phyloP scores from a whole-genome alignment of 1,140 invertebrate genomes.

The Lysiphlebus fabarum region DNA sequence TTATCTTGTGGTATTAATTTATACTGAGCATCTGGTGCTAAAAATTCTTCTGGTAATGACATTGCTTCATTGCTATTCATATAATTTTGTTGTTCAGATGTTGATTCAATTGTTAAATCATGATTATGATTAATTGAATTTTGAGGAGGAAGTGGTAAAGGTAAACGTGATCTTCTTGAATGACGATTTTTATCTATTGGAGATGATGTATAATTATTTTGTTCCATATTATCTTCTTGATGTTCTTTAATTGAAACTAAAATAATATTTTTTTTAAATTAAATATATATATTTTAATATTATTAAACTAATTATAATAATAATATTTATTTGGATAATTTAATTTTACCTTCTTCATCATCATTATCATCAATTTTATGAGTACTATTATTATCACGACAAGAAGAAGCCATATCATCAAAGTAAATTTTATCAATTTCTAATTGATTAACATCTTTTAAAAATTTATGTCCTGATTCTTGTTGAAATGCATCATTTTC shows the following conservation, averaged over 20 bases:
- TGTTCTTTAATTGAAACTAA: not conserved
- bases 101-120: constrained; percentile 4
- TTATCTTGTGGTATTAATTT: constrained; percentile 57
- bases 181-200: constrained; percentile 57
- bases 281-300: too few species aligned
- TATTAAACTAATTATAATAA: too few species aligned
- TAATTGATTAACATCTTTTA: constrained; percentile 46
- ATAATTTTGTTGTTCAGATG: constrained; percentile 32
- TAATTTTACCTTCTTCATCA: constrained; percentile 41
- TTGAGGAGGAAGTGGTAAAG: constrained; percentile 55
- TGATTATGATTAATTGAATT: constrained; percentile 11
- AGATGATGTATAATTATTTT: constrained; percentile 55
- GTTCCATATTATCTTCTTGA: constrained; percentile 22
- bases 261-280: too few species aligned
- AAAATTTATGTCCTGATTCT: constrained; percentile 39
- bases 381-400: constrained; percentile 63
- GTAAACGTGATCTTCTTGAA: constrained; percentile 59
- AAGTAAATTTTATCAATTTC: constrained; percentile 75
- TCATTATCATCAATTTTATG: constrained; percentile 38
- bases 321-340: too few species aligned
- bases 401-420: constrained; percentile 82
- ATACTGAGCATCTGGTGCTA: constrained; percentile 64
- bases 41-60: constrained; percentile 45
- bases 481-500: constrained; percentile 65
- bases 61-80: constrained; percentile 43